phyloP scores from a whole-genome alignment of 2,888 invertebrate genomes.

The Coelogynopora nodosa region DNA sequence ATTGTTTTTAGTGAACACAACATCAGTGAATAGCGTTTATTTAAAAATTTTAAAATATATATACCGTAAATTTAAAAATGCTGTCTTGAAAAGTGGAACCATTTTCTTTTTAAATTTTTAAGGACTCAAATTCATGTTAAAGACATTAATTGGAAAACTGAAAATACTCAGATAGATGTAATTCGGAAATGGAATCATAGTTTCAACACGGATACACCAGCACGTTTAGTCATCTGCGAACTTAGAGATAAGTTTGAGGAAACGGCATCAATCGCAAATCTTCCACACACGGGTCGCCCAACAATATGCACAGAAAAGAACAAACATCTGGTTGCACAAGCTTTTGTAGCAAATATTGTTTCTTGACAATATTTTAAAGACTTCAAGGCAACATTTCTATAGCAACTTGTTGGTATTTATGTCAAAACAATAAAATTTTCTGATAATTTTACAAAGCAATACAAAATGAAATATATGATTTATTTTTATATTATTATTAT shows the following conservation, averaged over 20 bases:
- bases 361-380: too few species aligned
- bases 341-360: too few species aligned
- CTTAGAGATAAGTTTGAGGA: neutral
- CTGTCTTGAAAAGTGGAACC: neutral
- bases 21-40: too few species aligned
- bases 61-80: neutral
- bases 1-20: too few species aligned
- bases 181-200: neutral
- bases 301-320: neutral
- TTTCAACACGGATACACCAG: neutral
- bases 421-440: too few species aligned
- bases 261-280: neutral
- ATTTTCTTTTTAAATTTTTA: neutral
- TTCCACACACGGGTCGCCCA: neutral
- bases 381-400: too few species aligned
- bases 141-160: neutral
- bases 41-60: too few species aligned
- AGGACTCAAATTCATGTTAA: neutral
- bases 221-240: neutral
- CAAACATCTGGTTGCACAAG: neutral
- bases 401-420: too few species aligned
- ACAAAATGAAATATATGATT: too few species aligned
- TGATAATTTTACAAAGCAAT: too few species aligned
- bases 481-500: too few species aligned
- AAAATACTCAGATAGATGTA: neutral